Base-by-base conservation (phyloP, 2,888 invertebrate species). In the Pyrocoelia pectoralis region DNA sequence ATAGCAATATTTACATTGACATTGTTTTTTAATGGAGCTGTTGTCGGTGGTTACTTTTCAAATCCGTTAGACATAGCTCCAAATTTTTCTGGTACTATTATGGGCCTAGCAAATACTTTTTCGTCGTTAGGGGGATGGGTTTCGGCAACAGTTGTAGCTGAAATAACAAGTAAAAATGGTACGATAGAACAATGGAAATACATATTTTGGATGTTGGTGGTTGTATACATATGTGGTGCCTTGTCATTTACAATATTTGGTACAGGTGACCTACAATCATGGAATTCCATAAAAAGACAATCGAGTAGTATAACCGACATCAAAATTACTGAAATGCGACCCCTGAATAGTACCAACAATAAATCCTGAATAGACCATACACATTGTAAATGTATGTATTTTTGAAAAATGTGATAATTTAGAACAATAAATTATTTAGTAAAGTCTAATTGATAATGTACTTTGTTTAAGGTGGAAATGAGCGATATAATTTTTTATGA, bases 61-160 rank as follows among this genome's bases (percentile, higher is more conserved):
- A 94, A 94, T 76, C 93, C 92, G 9, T 83, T 95, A 17, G 94
- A 95, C 73, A 93, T 95, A 72, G 94, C 94, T 1, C 94, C 94
- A 0, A 93, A 94, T 79, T 95, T 93, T 77, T 92, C 93, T 60
- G 92, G 95, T 0, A 94, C 94, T 1, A 93, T 95, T 67, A 94
- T 94, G 79, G 94, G 94, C 38, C 83, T 95, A 83, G 93, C 94
- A n/a, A 94, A 94, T 76, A 93, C 93, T 0, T 80, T 94, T 57
- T 93, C 93, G 0, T 94, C 94, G 0, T 84, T 92, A 54, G 92
- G 93, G 5, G 94, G 94, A 0, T 93, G 90, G 83, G 77, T 94
- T 0, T 93, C 93, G 6, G 89, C 93, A 0, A 88, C 88, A 80
- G 91, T 94, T 86, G 93, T 94, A 15, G 94, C 92, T 10, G 84